phyloP scores from a whole-genome alignment of 1,140 invertebrate genomes.

The Pogonus chalceus region DNA sequence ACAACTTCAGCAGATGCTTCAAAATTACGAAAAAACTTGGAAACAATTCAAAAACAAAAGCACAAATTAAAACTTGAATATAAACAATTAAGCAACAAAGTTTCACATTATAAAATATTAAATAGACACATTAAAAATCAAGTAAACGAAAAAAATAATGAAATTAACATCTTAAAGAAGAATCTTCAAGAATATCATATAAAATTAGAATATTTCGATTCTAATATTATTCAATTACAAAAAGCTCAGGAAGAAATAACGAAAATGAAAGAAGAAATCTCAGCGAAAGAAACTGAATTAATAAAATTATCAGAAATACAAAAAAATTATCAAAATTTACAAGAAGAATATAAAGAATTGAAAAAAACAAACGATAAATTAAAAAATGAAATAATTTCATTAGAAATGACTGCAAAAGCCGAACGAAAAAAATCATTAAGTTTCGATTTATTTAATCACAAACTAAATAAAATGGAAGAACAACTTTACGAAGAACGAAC shows the following conservation, averaged over 20 bases:
- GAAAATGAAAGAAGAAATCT: background rate
- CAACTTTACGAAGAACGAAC: background rate
- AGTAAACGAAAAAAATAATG: too few species aligned
- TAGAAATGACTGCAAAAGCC: background rate
- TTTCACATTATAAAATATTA: too few species aligned
- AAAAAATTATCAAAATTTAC: background rate
- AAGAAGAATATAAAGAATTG: background rate
- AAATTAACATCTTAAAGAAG: too few species aligned
- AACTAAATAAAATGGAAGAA: background rate
- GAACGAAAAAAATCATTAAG: background rate
- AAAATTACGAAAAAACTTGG: too few species aligned
- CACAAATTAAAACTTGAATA: too few species aligned
- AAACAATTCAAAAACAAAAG: too few species aligned
- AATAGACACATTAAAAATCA: too few species aligned
- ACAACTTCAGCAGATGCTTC: too few species aligned
- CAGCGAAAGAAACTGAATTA: background rate
- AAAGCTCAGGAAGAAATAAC: background rate
- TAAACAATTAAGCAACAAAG: too few species aligned
- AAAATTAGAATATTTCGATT: too few species aligned
- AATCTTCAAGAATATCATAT: too few species aligned
- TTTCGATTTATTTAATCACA: background rate
- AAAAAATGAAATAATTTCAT: background rate
- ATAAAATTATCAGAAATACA: background rate
- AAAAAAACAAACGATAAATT: background rate
- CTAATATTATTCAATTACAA: too few species aligned